Evolutionary conservation across 2,888 invertebrate species (phyloP), one percentile per base, ranked within the genome.

Genomic region (Leucania comma): DNA sequence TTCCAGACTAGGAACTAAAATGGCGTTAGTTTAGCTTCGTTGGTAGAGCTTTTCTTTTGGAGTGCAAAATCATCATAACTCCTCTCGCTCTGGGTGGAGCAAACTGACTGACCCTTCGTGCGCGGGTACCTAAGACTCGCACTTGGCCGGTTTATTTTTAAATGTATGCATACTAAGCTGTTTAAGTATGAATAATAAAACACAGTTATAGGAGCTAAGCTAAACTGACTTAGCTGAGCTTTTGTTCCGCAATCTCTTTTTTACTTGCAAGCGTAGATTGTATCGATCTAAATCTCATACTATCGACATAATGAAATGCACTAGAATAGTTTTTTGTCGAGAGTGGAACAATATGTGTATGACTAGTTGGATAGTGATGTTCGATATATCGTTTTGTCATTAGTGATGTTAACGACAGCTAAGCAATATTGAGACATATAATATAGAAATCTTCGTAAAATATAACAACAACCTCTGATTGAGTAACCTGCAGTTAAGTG

Each of bases 381-480:
- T 76, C 38, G 12, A 26, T 22, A 46, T 57, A 57, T 42, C 32
- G 32, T 50, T 72, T 57, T 67, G 17, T 32, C 50, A 24, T 75
- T 65, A 56, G 22, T 12, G 26, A 65, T 12, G 12, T 1, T 42
- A 42, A 5, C 17, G 42, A 42, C 4, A 42, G 17, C 17, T 17
- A 38, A 38, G 38, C 38, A 12, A 38, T 35, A 35, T 35, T 35
- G 35, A 35, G 29, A 29, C 29, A 29, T 29, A 17, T 14, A 38
- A 42, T 42, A 20, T 42, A n/a, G 10, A n/a, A 38, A 17, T 14
- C 20, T 53, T 4, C 6, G 8, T 22, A 12, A 38, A 50, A 14
- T 22, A 20, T 20, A 42, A 29, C 24, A 29, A 9, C 3, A 12
- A 6, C 17, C 10, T 14, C 17, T 10, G 48, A 74, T 72, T 78